Evolutionary conservation across 2,113 vertebrate genomes (phyloP).

Genomic region (Pachyramphus minor): DNA sequence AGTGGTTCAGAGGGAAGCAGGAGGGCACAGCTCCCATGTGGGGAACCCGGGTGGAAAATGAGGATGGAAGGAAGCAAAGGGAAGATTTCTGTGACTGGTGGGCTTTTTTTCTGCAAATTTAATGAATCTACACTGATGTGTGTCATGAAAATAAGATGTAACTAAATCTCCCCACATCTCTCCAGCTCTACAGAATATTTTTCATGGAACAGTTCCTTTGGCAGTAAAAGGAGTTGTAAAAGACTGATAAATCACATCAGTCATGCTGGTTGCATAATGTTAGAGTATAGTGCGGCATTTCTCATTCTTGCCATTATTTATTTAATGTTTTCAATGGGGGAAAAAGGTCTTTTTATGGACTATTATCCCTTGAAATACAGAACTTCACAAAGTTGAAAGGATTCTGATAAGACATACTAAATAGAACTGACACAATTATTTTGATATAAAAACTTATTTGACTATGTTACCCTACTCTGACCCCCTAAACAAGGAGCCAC

Average conservation of each 20-base stretch:
- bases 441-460: not conserved
- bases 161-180: not conserved
- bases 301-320: constrained; percentile 20
- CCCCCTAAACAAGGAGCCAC: not conserved
- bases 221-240: not conserved
- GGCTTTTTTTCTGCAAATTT: not conserved
- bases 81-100: not conserved
- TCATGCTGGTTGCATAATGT: not conserved
- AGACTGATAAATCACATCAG: not conserved
- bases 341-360: not conserved
- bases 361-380: not conserved
- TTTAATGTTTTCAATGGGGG: not conserved
- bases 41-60: not conserved
- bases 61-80: not conserved
- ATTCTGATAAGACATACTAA: not conserved
- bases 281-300: not conserved
- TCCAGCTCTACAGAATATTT: not conserved
- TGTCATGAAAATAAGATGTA: constrained; percentile 1
- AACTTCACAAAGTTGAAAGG: not conserved
- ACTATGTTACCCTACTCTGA: not conserved
- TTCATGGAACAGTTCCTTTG: constrained; percentile 7
- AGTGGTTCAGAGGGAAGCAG: not conserved
- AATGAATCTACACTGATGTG: not conserved
- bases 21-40: not conserved
- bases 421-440: not conserved